Percentiles rank a stretch among this genome's conserved stretches.
These are phyloP conservation scores for Australoheros facetus DNA, from an alignment of 2,797 vertebrate species.

Conservation along the genomic window DNA sequence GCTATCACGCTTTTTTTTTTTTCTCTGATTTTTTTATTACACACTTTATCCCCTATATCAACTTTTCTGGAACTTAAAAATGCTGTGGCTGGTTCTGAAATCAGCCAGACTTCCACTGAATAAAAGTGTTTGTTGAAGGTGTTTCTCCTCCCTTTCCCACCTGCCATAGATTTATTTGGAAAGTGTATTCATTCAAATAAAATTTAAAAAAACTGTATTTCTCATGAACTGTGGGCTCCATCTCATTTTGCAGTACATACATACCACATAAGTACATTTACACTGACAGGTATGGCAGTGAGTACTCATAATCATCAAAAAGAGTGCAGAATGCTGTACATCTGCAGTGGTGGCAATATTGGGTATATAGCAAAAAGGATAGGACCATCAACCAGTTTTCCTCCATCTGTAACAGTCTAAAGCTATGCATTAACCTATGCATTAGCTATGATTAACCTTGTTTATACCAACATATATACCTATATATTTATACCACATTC, in stretches of 20 bases:
- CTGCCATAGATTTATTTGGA: too few relatives aligned
- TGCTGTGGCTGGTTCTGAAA: too few relatives aligned
- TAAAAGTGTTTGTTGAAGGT: too few relatives aligned
- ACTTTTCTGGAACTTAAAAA: too few relatives aligned
- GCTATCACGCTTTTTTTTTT: too few relatives aligned
- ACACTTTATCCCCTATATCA: too few relatives aligned
- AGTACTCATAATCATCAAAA: not conserved
- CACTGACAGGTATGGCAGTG: not conserved
- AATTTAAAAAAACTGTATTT: too few relatives aligned
- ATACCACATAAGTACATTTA: not conserved
- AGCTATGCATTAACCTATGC: constrained; percentile 24
- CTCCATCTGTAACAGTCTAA: constrained; percentile 2
- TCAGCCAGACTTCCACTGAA: too few relatives aligned
- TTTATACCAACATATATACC: constrained; percentile 13
- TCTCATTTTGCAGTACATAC: not conserved
- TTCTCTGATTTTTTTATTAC: too few relatives aligned
- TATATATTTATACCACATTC: constrained; percentile 6
- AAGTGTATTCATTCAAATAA: too few relatives aligned
- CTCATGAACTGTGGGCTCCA: not conserved
- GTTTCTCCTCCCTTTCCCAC: too few relatives aligned
- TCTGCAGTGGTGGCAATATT: not conserved
- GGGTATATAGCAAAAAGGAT: not conserved
- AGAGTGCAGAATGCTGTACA: not conserved
- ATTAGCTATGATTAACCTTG: constrained; percentile 35
- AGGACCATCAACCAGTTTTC: not conserved